Percentiles rank a stretch among this genome's conserved stretches.
Conservation (phyloP, 1,140 invertebrate species). For the Schlechtendalia chinensis region DNA sequence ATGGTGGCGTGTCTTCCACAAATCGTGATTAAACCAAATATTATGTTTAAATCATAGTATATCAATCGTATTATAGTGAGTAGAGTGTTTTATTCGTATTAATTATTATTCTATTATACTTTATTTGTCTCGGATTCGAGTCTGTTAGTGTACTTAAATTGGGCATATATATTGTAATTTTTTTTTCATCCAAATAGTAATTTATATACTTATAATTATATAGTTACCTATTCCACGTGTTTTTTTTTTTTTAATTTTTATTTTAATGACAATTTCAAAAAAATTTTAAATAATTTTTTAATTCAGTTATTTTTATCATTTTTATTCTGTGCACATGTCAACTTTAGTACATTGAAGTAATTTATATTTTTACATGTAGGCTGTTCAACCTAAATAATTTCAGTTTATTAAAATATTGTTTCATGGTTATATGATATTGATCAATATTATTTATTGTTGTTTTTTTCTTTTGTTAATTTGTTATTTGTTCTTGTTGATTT, state of each 20-base stretch:
- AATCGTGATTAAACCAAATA: constrained; percentile 47
- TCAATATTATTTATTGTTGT: constrained; percentile 14
- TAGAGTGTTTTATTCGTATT: not conserved
- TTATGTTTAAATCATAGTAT: constrained; percentile 23
- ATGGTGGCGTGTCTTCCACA: constrained; percentile 34
- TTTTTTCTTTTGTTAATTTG: constrained; percentile 20
- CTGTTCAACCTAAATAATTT: constrained; percentile 30
- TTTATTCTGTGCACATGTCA: constrained; percentile 14
- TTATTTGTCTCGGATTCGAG: not conserved
- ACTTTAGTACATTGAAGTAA: constrained; percentile 5
- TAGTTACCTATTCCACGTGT: constrained; percentile 10
- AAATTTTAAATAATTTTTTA: not conserved
- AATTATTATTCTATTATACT: constrained; percentile 24
- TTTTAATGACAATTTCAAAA: constrained; percentile 10
- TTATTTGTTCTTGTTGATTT: constrained; percentile 3
- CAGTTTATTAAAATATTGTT: constrained; percentile 38
- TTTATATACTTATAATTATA: constrained; percentile 24
- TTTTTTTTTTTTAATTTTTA: constrained; percentile 2
- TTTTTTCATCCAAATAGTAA: not conserved
- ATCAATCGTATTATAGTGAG: not conserved
- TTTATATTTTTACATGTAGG: constrained; percentile 6
- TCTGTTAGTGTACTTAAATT: constrained; percentile 37
- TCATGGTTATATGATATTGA: constrained; percentile 17
- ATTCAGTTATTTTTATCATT: constrained; percentile 26
- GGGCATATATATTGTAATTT: constrained; percentile 31